These are phyloP conservation scores for Trachelus iudaicus DNA, from an alignment of 2,888 invertebrate species.

Conservation along the genomic window DNA sequence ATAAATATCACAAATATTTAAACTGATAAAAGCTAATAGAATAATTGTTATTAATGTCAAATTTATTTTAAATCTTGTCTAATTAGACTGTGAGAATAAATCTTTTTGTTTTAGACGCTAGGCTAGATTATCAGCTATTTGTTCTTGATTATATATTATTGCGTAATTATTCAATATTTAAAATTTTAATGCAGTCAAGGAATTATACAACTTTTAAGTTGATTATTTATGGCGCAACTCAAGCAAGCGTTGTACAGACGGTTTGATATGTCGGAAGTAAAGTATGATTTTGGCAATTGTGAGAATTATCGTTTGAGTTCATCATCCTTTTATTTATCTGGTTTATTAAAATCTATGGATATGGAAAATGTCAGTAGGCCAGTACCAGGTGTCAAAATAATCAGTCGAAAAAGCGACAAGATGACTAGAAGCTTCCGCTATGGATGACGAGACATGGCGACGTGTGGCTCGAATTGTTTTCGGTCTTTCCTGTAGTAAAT, in stretches of 20 bases:
- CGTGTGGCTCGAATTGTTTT: constrained; percentile 42
- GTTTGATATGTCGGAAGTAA: neutral
- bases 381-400: neutral
- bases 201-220: neutral
- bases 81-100: neutral
- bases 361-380: neutral
- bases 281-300: neutral
- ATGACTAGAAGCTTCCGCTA: constrained; percentile 19
- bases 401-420: neutral
- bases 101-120: neutral
- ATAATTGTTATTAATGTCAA: neutral
- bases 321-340: neutral
- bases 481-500: constrained; percentile 24
- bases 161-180: neutral
- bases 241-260: neutral
- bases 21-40: neutral
- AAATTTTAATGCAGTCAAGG: neutral
- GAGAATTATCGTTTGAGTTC: neutral
- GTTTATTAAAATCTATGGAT: neutral
- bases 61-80: neutral
- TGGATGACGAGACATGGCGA: constrained; percentile 46
- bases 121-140: neutral
- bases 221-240: neutral
- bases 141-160: neutral
- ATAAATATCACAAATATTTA: neutral